Evolutionary conservation across 2,113 vertebrate genomes (phyloP), one percentile per base, ranked within the genome.

Genomic region (Ornithorhynchus anatinus): DNA sequence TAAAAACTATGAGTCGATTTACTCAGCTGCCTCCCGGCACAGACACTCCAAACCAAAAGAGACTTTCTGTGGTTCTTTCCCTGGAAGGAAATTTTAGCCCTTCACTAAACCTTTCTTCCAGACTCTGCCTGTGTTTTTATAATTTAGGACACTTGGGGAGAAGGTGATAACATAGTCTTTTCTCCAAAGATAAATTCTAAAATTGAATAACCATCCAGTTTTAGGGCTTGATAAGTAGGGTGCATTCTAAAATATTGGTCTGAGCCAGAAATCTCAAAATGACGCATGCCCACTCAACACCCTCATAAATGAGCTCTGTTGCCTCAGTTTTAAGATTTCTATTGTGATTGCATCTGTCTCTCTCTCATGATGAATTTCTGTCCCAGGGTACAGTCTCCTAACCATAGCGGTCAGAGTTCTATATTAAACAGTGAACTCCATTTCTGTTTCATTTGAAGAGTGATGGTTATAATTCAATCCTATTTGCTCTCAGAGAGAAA

Each of bases 371-470:
- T 66, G 59, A 75, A 61, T 83, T 63, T 74, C 56, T 77, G 45
- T 66, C 35, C 17, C n/a, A 50, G 62, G 77, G 32, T 66, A 16
- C 5, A 12, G 74, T 74, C 53, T 72, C 32, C 44, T 50, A 78
- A 72, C n/a, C 73, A 25, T 72, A 84, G 68, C 50, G 69, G 40
- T 68, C 35, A 17, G 38, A 58, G 59, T 79, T 23, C 68, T 80
- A 33, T 72, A 54, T 77, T 68, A 78, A 51, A 65, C 39, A 86
- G 70, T 31, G 69, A 80, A 71, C 59, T 82, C 51, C 54, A 64
- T 75, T 79, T 79, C 27, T 52, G 63, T 61, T 42, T 48, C 38
- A 65, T 71, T 80, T 84, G n/a, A 23, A 48, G 50, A 57, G 47
- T 22, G 22, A 58, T 72, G 52, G 54, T 56, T 84, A 51, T 2